Conservation (phyloP, 1,140 invertebrate species). For the Drosophila melanica region DNA sequence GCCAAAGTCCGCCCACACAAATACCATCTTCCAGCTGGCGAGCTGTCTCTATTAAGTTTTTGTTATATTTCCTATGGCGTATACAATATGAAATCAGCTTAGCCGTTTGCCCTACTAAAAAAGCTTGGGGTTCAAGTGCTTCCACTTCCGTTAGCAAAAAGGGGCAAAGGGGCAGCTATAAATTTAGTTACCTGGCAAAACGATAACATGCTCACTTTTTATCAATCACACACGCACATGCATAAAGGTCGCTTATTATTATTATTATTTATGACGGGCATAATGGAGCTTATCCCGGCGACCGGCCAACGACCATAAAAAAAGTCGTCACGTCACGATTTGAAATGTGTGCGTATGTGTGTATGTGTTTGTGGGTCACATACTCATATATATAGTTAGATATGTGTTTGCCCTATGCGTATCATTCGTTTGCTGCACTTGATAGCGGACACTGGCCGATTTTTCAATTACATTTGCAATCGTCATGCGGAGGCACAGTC, state of each 20-base stretch:
- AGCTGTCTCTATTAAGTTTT: constrained; percentile 6
- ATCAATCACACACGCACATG: constrained; percentile 48
- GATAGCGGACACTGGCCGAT: constrained; percentile 50
- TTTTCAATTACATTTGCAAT: constrained; percentile 71
- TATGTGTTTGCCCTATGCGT: constrained; percentile 10
- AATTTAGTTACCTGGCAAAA: constrained; percentile 30
- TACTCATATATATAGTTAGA: background rate
- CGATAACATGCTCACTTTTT: constrained; percentile 53
- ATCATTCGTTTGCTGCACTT: constrained; percentile 40
- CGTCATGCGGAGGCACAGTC: constrained; percentile 34
- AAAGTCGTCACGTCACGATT: constrained; percentile 46
- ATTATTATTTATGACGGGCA: constrained; percentile 48
- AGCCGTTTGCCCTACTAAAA: constrained; percentile 19
- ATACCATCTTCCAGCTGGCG: background rate
- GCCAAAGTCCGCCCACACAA: constrained; percentile 8
- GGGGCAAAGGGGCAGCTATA: constrained; percentile 11
- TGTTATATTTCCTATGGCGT: background rate
- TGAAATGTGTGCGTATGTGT: constrained; percentile 14
- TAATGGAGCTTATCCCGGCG: constrained; percentile 52
- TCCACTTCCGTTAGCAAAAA: constrained; percentile 27
- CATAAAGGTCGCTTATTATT: constrained; percentile 54
- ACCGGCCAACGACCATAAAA: constrained; percentile 38
- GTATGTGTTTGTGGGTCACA: constrained; percentile 38
- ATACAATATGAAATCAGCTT: constrained; percentile 43
- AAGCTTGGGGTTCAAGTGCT: background rate